phyloP scores from a whole-genome alignment of 2,113 vertebrate species.

The Pleuronectes platessa region DNA sequence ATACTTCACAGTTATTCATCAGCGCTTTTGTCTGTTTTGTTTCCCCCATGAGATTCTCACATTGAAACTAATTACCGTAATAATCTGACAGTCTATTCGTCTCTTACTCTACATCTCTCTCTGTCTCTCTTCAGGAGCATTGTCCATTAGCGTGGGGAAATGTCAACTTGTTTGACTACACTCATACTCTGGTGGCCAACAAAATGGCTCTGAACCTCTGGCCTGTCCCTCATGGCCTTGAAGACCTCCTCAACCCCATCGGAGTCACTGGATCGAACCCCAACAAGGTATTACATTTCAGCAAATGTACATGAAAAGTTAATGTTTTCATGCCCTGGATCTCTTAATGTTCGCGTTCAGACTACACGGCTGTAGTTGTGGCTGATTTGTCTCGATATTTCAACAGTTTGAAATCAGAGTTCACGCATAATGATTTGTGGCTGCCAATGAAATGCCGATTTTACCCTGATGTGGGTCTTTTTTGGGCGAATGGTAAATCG shows the following conservation, averaged over 20 bases:
- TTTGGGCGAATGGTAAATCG: neutral
- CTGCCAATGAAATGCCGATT: too few relatives aligned
- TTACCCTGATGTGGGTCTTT: too few relatives aligned
- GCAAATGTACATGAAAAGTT: neutral
- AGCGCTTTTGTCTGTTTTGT: neutral
- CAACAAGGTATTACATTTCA: constrained; percentile 87
- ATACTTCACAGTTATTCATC: neutral
- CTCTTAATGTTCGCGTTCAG: neutral
- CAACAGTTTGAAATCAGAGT: too few relatives aligned
- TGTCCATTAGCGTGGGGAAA: constrained; percentile 98
- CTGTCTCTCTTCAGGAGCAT: constrained; percentile 60
- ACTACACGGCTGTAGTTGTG: too few relatives aligned
- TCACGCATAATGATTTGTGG: too few relatives aligned
- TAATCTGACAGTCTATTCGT: neutral
- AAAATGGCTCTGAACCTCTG: constrained; percentile 99
- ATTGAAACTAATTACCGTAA: neutral
- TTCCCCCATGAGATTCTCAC: neutral
- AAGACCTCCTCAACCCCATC: constrained; percentile 96
- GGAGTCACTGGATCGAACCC: constrained; percentile 98
- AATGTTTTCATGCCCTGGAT: too few relatives aligned
- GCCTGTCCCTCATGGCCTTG: constrained; percentile 97
- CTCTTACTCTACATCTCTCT: neutral
- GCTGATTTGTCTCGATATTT: too few relatives aligned
- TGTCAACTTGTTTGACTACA: constrained; percentile 98
- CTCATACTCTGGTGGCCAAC: constrained; percentile 94